Evolutionary conservation across 1,140 invertebrate genomes (phyloP), one percentile per base, ranked within the genome.

Genomic region (Galleria mellonella): DNA sequence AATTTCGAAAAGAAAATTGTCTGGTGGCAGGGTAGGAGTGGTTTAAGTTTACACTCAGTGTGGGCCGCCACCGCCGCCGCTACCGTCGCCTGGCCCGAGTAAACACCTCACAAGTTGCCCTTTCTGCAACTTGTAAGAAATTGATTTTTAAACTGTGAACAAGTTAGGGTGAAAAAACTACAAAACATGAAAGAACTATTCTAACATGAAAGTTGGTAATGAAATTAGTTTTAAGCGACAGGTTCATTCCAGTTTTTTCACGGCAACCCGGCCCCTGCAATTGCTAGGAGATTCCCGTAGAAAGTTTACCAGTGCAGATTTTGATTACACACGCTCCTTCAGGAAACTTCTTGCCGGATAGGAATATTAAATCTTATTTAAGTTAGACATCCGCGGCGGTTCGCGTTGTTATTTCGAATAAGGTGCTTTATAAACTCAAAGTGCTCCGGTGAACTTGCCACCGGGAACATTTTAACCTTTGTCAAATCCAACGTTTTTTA

Each of bases 281-380:
- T 75, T 74, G 78, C 74, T 69, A 47, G 70, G 67, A 78, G 72
- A 74, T 79, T 78, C 73, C 58, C 62, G 62, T 61, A 42, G 51
- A 79, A 83, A 85, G 62, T 83, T 82, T 73, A 47, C 51, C 66
- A 68, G 52, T 81, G 75, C 75, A 75, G 71, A 81, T 85, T 85
- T 81, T 85, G 77, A 83, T 85, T 85, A 85, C 78, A 85, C 62
- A 82, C 82, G 71, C 78, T 82, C 64, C 71, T 79, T 65, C 66
- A 69, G 63, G 59, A 73, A 81, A 75, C 72, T 85, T 74, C 64
- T 67, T 71, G 68, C 56, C 62, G 65, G 77, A 76, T 77, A 75
- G 66, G 75, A 85, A 85, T 85, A 82, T 83, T 83, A 83, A 85
- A 85, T 83, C 75, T 81, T 81, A 83, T 85, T 85, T 85, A 82